Conservation (phyloP, 2,888 invertebrate genomes). For the Catocala fraxini region DNA sequence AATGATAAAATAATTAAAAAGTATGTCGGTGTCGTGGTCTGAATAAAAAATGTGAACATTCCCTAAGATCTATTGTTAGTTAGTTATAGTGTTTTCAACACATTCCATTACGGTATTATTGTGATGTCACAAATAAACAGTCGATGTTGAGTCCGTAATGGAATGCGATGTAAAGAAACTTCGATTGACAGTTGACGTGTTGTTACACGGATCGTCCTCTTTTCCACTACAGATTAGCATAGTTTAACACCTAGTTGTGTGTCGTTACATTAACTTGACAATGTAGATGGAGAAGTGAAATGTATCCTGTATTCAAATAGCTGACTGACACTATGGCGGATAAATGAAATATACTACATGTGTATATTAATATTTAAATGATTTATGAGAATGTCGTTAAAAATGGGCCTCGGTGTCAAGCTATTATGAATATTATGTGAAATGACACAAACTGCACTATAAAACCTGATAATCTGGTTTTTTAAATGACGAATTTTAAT, state of each 20-base stretch:
- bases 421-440: slow-evolving; percentile 37
- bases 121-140: slow-evolving; percentile 17
- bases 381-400: too few species aligned
- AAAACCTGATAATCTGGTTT: slow-evolving; percentile 56
- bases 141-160: slow-evolving; percentile 22
- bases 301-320: slow-evolving; percentile 31
- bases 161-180: slow-evolving; percentile 43
- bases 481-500: slow-evolving; percentile 21
- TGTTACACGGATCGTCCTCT: slow-evolving; percentile 36
- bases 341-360: too few species aligned
- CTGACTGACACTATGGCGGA: slow-evolving; percentile 22
- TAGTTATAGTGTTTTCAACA: slow-evolving; percentile 9
- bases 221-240: slow-evolving; percentile 26
- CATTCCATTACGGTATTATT: slow-evolving; percentile 31
- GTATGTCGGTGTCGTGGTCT: too few species aligned
- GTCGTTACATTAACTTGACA: slow-evolving; percentile 26
- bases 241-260: slow-evolving; percentile 33
- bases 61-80: slow-evolving; percentile 4
- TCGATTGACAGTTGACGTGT: slow-evolving; percentile 38
- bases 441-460: slow-evolving; percentile 44
- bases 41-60: slow-evolving; percentile 16
- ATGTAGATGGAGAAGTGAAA: slow-evolving; percentile 24
- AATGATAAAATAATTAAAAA: too few species aligned
- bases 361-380: too few species aligned
- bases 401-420: slow-evolving; percentile 33